Evolutionary conservation across 2,113 vertebrate genomes (phyloP), one percentile per base, ranked within the genome.

Genomic region (Austrofundulus limnaeus): DNA sequence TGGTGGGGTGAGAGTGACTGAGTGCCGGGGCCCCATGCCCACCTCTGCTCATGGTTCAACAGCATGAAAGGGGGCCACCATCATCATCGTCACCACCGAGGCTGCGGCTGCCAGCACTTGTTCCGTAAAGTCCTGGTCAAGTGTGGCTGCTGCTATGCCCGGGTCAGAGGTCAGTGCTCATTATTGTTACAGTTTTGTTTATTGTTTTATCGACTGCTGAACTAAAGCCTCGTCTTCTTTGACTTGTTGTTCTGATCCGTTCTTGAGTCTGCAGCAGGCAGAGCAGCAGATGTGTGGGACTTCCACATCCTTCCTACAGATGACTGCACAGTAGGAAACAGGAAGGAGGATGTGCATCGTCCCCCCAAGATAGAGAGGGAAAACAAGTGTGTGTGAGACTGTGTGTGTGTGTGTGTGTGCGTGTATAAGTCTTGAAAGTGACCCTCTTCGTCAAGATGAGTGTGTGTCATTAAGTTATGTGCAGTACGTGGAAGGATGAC

Each of bases 71-170:
- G 91, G 70, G 93, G 93, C 80, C 94, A 93, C 89, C 90, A 89
- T 63, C 90, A 81, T 57, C 92, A 88, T 66, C 84, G 93, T 83
- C 94, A 93, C 87, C 90, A 90, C 61, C 85, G 93, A 85, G 94
- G 94, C 87, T 97, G 95, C 80, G 93, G 93, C 88, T 97, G 95
- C 93, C 94, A 94, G 86, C 93, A 94, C 88, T 94, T 97, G 90
- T 96, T 96, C 90, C 93, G 95, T 77, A 97, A 97, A 93, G 94
- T 97, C 87, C 91, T 96, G 90, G 92, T 91, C 78, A 96, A 97
- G 94, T 97, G 95, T 82, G 93, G 94, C 88, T 96, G 95, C 91
- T 96, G 95, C 89, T 94, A 94, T 92, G 89, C 91, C 86, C 89
- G 91, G 88, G 94, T 93, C 89, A 94, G 94, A 95, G 95, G 95